Evolutionary conservation across 1,140 invertebrate genomes (phyloP), one percentile per base, ranked within the genome.

Genomic region (Sminthurides bifidus): DNA sequence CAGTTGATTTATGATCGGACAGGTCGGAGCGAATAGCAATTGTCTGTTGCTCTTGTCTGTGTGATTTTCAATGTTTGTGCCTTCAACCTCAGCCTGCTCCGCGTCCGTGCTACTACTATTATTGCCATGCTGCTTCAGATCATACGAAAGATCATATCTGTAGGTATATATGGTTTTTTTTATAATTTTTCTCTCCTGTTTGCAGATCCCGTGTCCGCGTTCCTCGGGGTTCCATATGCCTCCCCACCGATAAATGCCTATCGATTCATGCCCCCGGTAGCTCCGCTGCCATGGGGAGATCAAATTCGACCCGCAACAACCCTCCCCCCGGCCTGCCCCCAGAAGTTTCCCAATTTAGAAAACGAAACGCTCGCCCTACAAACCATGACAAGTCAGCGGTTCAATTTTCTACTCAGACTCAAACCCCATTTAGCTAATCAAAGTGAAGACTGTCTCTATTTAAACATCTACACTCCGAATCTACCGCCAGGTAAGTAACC

Each of bases 401-500:
- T 80, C 72, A 74, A 77, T 65, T 78, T 82, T 66, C 70, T 85
- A 49, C 75, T 76, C 52, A 76, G 75, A 60, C 73, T 83, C 41
- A 65, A 79, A 19, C 81, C 81, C 6, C 73, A 80, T 62, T 72
- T 92, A 27, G 73, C 74, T 59, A 84, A 88, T 66, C 85, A 90
- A 70, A 85, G 79, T 71, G 89, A 93, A 72, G 87, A 93, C 72
- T 93, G 90, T 69, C 78, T 93, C 38, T 85, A 83, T 69, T 76
- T 92, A 60, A 93, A 93, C 17, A 31, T 49, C 35, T 64, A 58
- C 40, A 56, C 58, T 19, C 62, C 62, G 29, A 46, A 43, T 10
- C 37, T 50, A 24, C 48, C 54, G 31, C 19, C 54, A 57, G 61
- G 61, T 63, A 37, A 31, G 43, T 52, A 27, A 54, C 44, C n/a